Conservation (phyloP, 2,113 vertebrate genomes). For the Polyodon spathula region DNA sequence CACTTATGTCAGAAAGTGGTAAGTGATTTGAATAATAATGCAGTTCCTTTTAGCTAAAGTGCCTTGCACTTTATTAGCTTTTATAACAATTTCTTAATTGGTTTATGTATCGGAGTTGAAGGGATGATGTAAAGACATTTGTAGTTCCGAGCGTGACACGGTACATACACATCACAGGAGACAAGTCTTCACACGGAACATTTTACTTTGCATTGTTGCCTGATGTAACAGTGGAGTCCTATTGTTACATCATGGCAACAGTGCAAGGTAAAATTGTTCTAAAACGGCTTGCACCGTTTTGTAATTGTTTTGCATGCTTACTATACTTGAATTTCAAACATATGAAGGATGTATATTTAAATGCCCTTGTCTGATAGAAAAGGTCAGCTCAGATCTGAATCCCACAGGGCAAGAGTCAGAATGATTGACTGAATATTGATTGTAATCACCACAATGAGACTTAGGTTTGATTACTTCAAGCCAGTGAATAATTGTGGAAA, state of each 20-base stretch:
- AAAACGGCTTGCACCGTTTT: too few relatives aligned
- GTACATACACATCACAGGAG: too few relatives aligned
- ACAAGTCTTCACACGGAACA: too few relatives aligned
- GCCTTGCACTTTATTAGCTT: too few relatives aligned
- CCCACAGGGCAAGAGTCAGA: constrained; percentile 3
- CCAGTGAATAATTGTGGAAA: constrained; percentile 21
- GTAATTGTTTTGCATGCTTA: too few relatives aligned
- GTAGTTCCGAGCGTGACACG: too few relatives aligned
- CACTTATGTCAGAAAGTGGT: not conserved
- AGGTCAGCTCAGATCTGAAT: constrained; percentile 13
- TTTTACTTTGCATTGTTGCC: too few relatives aligned
- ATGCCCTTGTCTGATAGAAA: constrained; percentile 10
- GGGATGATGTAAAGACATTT: too few relatives aligned
- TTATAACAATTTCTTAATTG: too few relatives aligned
- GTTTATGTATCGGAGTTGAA: not conserved
- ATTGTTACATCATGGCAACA: not conserved
- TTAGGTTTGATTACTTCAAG: constrained; percentile 15
- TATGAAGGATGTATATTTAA: constrained; percentile 11
- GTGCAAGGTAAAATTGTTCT: too few relatives aligned
- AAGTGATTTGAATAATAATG: too few relatives aligned
- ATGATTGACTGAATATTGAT: constrained; percentile 16
- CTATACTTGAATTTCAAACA: constrained; percentile 2
- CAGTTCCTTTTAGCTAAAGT: too few relatives aligned
- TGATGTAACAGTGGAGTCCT: not conserved
- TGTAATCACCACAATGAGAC: constrained; percentile 18